Base-by-base conservation (phyloP, 2,888 invertebrate species). In the Lucinisca nassula region DNA sequence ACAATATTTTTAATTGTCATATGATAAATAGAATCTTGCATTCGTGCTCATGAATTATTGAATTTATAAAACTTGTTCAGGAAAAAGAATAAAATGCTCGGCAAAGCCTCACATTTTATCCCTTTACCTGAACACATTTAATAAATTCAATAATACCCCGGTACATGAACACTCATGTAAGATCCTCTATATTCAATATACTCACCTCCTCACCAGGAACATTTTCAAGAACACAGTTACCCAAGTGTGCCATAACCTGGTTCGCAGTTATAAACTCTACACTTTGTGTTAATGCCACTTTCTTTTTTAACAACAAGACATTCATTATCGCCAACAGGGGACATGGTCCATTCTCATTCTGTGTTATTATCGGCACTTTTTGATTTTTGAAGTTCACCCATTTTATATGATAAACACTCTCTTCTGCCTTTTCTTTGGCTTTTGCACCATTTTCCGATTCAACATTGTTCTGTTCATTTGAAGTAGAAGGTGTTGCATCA, bases 301-400 rank as follows among this genome's bases (percentile, higher is more conserved):
- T 95, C 24, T 96, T 96, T 93, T 96, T 96, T 73, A 97, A 94
- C 61, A 97, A 93, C 27, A 97, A 95, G 4, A 97, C 96, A 95
- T 97, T 97, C 85, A 97, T 96, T 49, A 97, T 96, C 32, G 97
- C 97, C 67, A 97, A 95, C 37, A 97, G 94, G 0, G 97, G 97
- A 94, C 97, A 97, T 0, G 97, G 97, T 10, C 97, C 97, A 96
- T 97, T 97, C 87, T 96, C 96, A 94, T 97, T 97, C 94, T 97
- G 97, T 1, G 97, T 97, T 17, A 97, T 96, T 79, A 97, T 96
- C 17, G 97, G 96, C 55, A 96, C 94, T 85, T 95, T 95, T 58
- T 92, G 93, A 37, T 91, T 91, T 35, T 94, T 94, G 88, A 95
- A 97, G 49, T 94, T 93, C 24, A 97, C 96, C 96, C 97, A 97